Evolutionary conservation across 2,888 invertebrate species (phyloP).

Genomic region (Molorchus minor): DNA sequence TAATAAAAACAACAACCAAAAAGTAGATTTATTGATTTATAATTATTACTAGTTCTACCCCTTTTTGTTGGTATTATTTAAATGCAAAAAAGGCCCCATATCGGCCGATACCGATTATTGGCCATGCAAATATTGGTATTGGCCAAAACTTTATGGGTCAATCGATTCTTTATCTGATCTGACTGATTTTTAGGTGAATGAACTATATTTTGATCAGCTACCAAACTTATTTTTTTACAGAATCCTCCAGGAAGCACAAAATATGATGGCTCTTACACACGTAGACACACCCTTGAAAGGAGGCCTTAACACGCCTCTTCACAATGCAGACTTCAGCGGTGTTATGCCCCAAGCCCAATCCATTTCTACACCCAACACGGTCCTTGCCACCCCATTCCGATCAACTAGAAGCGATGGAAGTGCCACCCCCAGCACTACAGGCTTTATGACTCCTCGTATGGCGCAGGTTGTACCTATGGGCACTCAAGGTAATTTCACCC

Average conservation of each 20-base stretch:
- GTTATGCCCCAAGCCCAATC: slow-evolving; percentile 77
- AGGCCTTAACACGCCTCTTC: slow-evolving; percentile 92
- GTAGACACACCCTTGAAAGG: slow-evolving; percentile 98
- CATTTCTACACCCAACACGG: slow-evolving; percentile 89
- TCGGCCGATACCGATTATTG: no score
- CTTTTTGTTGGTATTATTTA: no score
- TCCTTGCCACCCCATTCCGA: slow-evolving; percentile 86
- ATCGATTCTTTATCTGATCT: no score
- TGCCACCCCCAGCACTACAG: slow-evolving; percentile 67
- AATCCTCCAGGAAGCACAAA: slow-evolving; percentile 94
- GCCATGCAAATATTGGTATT: no score
- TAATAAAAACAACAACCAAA: no score
- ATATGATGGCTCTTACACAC: slow-evolving; percentile 97
- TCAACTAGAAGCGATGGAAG: slow-evolving; percentile 74
- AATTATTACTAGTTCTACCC: no score
- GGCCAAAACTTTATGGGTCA: no score
- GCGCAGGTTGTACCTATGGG: slow-evolving; percentile 63
- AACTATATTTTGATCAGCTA: neutral
- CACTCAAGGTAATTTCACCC: slow-evolving; percentile 60
- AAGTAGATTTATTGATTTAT: no score
- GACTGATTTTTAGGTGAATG: neutral
- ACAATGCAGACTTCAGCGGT: slow-evolving; percentile 88
- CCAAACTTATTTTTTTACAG: slow-evolving; percentile 48
- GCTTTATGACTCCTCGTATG: slow-evolving; percentile 68
- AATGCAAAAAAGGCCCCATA: no score